Conservation (phyloP, 1,140 invertebrate genomes). For the Babylonia areolata region DNA sequence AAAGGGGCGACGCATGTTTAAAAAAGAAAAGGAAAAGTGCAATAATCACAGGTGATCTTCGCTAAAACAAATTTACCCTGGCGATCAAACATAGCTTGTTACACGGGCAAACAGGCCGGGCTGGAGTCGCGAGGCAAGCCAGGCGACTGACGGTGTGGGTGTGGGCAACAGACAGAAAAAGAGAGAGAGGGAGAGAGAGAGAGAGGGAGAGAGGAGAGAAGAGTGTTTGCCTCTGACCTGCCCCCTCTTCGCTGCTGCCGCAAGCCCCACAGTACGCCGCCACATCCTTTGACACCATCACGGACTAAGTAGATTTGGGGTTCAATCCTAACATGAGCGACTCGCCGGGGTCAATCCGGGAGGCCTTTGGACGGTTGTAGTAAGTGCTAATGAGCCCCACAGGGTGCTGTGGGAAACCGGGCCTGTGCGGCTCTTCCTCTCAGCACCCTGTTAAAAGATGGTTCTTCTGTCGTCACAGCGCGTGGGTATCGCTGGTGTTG, state of each 20-base stretch:
- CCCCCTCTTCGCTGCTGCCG: not conserved
- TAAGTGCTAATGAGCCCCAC: too few species aligned
- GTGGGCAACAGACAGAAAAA: too few species aligned
- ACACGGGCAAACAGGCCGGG: slow-evolving; percentile 44
- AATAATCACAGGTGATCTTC: slow-evolving; percentile 61
- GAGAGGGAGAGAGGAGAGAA: not conserved
- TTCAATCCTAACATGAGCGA: slow-evolving; percentile 35
- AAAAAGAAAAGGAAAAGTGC: slow-evolving; percentile 46
- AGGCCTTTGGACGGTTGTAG: too few species aligned
- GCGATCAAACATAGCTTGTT: slow-evolving; percentile 52
- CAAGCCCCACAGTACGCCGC: not conserved
- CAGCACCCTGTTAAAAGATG: too few species aligned
- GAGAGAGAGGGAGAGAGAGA: not conserved
- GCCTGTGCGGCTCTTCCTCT: too few species aligned
- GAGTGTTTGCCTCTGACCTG: not conserved
- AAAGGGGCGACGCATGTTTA: slow-evolving; percentile 49
- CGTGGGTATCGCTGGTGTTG: too few species aligned
- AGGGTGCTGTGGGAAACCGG: too few species aligned
- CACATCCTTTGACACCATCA: slow-evolving; percentile 47
- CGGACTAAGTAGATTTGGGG: slow-evolving; percentile 45
- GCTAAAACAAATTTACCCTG: slow-evolving; percentile 58
- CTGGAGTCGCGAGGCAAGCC: slow-evolving; percentile 3
- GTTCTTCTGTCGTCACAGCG: too few species aligned
- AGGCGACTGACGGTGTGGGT: not conserved
- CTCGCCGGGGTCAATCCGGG: too few species aligned